phyloP scores from a whole-genome alignment of 2,113 vertebrate species.

The Psammodynastes pulverulentus region DNA sequence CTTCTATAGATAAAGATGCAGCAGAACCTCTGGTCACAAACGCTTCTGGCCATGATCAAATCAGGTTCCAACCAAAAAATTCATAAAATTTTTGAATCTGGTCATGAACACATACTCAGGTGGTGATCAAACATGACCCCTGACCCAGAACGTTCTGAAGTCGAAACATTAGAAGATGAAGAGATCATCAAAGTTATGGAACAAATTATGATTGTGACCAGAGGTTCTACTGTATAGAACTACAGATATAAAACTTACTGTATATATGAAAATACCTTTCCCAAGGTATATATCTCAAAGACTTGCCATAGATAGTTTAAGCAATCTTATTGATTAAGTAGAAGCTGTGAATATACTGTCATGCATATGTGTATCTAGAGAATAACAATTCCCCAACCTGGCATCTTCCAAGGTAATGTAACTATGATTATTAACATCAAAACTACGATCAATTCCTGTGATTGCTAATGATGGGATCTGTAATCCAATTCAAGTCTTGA shows the following conservation, averaged over 20 bases:
- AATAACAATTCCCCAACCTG: not conserved
- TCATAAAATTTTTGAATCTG: too few relatives aligned
- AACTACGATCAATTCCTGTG: not conserved
- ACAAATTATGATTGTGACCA: too few relatives aligned
- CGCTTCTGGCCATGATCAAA: too few relatives aligned
- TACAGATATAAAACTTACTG: not conserved
- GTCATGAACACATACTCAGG: too few relatives aligned
- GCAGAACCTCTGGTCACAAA: too few relatives aligned
- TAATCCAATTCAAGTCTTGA: not conserved
- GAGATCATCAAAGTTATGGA: too few relatives aligned
- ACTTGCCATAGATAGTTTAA: not conserved
- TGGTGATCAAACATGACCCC: too few relatives aligned
- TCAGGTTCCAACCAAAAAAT: too few relatives aligned
- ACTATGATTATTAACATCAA: not conserved
- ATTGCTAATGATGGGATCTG: not conserved
- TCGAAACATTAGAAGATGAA: too few relatives aligned
- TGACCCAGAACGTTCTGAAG: too few relatives aligned
- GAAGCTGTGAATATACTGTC: not conserved
- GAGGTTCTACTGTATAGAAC: not conserved
- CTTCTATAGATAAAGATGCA: not conserved
- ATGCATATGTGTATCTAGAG: not conserved
- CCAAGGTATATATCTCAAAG: not conserved
- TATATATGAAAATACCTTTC: not conserved
- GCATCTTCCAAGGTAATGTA: not conserved
- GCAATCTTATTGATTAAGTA: not conserved